Evolutionary conservation across 2,113 vertebrate species (phyloP).

Genomic region (Xenus cinereus): DNA sequence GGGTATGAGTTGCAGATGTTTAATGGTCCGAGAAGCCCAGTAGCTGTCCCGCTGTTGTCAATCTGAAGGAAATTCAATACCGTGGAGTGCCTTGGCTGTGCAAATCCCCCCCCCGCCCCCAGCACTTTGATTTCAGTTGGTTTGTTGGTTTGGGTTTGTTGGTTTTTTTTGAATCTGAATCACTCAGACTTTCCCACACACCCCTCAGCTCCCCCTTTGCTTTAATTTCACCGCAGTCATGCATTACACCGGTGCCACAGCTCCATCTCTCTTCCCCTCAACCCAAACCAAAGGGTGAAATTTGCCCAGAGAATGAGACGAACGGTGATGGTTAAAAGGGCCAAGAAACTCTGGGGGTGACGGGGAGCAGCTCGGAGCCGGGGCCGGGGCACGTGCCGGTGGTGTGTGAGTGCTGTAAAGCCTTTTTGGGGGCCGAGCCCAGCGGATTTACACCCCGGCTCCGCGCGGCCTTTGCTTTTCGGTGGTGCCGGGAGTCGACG

Average conservation of each 20-base stretch:
- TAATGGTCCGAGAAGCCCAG: neutral
- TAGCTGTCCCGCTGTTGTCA: neutral
- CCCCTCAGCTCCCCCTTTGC: neutral
- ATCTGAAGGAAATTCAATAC: neutral
- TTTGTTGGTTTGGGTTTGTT: neutral
- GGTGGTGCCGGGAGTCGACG: neutral
- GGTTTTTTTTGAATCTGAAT: neutral
- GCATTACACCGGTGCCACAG: conserved; percentile 13
- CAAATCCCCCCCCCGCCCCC: neutral
- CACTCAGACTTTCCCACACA: neutral
- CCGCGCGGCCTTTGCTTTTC: neutral
- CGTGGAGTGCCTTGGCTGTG: neutral
- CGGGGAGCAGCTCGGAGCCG: neutral
- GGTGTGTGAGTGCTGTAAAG: neutral
- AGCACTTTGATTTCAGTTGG: neutral
- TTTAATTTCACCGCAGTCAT: conserved; percentile 52
- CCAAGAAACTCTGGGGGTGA: neutral
- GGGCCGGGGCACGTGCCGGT: neutral
- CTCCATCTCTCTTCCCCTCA: conserved; percentile 26
- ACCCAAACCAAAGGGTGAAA: conserved; percentile 12
- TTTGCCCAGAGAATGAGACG: neutral
- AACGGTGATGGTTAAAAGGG: neutral
- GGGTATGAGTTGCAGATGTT: neutral
- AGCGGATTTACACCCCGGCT: neutral
- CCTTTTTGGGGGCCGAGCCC: neutral